These are phyloP conservation scores for Caenorhabditis virilis DNA, from an alignment of 2,888 invertebrate species.

Conservation along the genomic window DNA sequence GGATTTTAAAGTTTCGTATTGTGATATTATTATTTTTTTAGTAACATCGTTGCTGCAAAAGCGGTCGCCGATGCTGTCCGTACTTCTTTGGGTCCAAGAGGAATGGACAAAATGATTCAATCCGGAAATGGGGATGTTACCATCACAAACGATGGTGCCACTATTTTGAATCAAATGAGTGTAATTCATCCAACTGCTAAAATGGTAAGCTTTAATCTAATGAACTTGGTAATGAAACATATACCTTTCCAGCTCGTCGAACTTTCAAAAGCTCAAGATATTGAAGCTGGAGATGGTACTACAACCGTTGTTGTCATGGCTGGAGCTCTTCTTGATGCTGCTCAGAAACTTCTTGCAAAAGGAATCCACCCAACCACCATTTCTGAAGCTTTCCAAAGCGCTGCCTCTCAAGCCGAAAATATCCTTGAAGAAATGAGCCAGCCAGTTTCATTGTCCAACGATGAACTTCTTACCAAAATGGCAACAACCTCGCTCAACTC, in stretches of 20 bases:
- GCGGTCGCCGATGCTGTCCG: constrained; percentile 98
- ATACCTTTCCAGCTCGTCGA: too few species aligned
- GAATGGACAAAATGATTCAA: constrained; percentile 99
- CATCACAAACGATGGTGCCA: constrained; percentile 99
- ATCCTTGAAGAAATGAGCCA: constrained; percentile 82
- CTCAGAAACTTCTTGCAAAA: constrained; percentile 86
- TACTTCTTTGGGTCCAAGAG: constrained; percentile 92
- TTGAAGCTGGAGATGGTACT: constrained; percentile 98
- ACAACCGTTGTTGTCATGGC: constrained; percentile 95
- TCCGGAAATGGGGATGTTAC: constrained; percentile 95
- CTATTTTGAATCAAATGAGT: constrained; percentile 97
- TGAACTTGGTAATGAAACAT: too few species aligned
- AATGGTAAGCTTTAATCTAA: too few species aligned
- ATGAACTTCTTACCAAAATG: constrained; percentile 85
- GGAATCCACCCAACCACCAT: constrained; percentile 94
- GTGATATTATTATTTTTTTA: constrained; percentile 69
- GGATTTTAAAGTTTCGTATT: not conserved
- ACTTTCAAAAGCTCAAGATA: constrained; percentile 92
- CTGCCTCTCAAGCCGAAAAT: constrained; percentile 76
- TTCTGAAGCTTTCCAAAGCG: constrained; percentile 93
- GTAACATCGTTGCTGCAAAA: constrained; percentile 95
- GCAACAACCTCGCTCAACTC: constrained; percentile 98
- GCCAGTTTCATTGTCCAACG: constrained; percentile 84
- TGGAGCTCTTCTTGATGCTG: constrained; percentile 90
- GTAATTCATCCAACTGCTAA: constrained; percentile 97